Evolutionary conservation across 2,888 invertebrate genomes (phyloP).

Genomic region (Nomada fucata): DNA sequence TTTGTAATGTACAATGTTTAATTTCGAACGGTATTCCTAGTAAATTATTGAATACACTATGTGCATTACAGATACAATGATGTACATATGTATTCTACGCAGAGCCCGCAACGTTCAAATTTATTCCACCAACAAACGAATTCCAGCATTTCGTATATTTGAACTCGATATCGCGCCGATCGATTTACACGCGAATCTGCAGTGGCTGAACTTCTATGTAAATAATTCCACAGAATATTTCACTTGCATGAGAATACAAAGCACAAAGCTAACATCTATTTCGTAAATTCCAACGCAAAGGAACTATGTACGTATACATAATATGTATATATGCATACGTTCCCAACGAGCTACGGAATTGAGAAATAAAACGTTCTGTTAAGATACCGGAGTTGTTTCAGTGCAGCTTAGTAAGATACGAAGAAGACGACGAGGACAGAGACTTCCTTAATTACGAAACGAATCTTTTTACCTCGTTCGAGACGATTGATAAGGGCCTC

Average conservation of each 20-base stretch:
- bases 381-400: slow-evolving; percentile 15
- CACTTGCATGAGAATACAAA: not conserved
- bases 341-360: not conserved
- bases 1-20: too few species aligned
- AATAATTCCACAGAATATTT: slow-evolving; percentile 35
- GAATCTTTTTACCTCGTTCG: slow-evolving; percentile 78
- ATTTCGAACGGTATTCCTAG: too few species aligned
- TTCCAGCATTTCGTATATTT: not conserved
- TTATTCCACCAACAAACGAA: slow-evolving; percentile 14
- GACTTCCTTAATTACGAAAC: slow-evolving; percentile 47
- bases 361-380: slow-evolving; percentile 7
- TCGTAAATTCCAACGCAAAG: not conserved
- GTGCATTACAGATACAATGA: too few species aligned
- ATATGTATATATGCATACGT: too few species aligned
- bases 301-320: too few species aligned
- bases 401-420: slow-evolving; percentile 11
- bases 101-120: not conserved
- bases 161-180: not conserved
- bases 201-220: slow-evolving; percentile 5
- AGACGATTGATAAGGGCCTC: slow-evolving; percentile 77
- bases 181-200: not conserved
- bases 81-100: too few species aligned
- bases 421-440: not conserved
- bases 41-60: too few species aligned
- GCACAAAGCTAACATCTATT: not conserved